These are phyloP conservation scores for Schlechtendalia chinensis DNA, from an alignment of 1,140 invertebrate genomes.

Conservation along the genomic window DNA sequence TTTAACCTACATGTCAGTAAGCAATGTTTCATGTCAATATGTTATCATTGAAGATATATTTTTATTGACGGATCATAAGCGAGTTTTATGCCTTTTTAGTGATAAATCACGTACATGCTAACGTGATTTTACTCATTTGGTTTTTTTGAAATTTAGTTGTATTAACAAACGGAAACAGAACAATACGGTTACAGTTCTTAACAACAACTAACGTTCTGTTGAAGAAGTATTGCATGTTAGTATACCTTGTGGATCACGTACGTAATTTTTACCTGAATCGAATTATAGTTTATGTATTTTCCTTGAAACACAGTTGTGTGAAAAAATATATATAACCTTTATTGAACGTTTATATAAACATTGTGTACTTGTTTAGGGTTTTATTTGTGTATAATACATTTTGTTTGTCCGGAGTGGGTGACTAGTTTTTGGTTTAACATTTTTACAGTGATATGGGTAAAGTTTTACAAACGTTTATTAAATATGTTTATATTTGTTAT, in stretches of 20 bases:
- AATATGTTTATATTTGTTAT: no score
- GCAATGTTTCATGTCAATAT: background rate
- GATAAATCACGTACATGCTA: background rate
- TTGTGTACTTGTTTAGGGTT: no score
- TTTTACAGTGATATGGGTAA: no score
- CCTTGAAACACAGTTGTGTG: background rate
- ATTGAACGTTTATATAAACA: no score
- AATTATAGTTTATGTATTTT: slow-evolving; percentile 4
- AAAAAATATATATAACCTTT: no score
- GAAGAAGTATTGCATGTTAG: background rate
- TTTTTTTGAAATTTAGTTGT: background rate
- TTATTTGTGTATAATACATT: no score
- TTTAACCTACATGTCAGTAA: background rate
- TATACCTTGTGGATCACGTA: background rate
- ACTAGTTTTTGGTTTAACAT: no score
- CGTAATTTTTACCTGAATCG: background rate
- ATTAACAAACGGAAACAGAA: background rate
- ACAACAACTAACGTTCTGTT: background rate
- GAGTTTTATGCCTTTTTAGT: background rate
- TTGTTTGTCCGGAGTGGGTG: no score
- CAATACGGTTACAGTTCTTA: background rate
- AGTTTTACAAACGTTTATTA: no score
- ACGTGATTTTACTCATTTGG: background rate
- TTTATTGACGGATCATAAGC: background rate
- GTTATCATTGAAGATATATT: background rate